These are phyloP conservation scores for Oncorhynchus masou DNA, from an alignment of 2,113 vertebrate genomes.

Conservation along the genomic window DNA sequence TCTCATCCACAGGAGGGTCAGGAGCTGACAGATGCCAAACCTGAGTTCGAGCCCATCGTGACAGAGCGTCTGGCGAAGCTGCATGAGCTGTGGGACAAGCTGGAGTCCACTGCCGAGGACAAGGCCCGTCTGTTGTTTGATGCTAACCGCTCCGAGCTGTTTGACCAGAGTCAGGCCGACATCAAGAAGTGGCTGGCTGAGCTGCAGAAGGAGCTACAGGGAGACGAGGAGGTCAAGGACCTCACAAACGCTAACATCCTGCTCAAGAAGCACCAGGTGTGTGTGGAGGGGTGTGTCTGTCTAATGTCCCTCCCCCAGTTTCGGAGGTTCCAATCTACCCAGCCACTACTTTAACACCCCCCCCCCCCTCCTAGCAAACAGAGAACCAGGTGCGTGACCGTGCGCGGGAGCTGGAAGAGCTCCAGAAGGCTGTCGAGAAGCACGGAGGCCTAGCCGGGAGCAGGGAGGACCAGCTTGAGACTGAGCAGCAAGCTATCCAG, in stretches of 20 bases:
- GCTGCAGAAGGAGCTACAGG: constrained; percentile 81
- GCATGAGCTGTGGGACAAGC: constrained; percentile 79
- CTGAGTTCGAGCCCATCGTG: constrained; percentile 74
- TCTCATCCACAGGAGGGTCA: constrained; percentile 78
- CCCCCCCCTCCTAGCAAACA: constrained; percentile 72
- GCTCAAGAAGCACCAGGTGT: constrained; percentile 87
- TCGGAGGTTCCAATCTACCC: neutral
- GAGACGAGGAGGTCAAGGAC: constrained; percentile 82
- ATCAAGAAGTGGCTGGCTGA: constrained; percentile 82
- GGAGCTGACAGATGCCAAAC: constrained; percentile 80
- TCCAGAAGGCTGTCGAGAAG: constrained; percentile 74
- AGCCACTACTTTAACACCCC: neutral
- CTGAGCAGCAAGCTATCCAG: constrained; percentile 77
- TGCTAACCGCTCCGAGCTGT: constrained; percentile 84
- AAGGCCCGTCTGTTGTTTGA: constrained; percentile 83
- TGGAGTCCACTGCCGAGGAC: constrained; percentile 78
- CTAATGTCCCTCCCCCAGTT: too few relatives aligned
- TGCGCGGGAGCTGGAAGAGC: constrained; percentile 84
- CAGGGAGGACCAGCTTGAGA: constrained; percentile 66
- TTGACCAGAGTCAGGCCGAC: constrained; percentile 80
- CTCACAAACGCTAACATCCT: constrained; percentile 88
- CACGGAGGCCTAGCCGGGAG: constrained; percentile 49
- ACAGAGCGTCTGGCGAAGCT: constrained; percentile 75
- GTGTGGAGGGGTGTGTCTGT: neutral
- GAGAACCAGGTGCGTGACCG: constrained; percentile 88